Evolutionary conservation across 2,113 vertebrate genomes (phyloP).

Genomic region (Oxygymnocypris stewartii): DNA sequence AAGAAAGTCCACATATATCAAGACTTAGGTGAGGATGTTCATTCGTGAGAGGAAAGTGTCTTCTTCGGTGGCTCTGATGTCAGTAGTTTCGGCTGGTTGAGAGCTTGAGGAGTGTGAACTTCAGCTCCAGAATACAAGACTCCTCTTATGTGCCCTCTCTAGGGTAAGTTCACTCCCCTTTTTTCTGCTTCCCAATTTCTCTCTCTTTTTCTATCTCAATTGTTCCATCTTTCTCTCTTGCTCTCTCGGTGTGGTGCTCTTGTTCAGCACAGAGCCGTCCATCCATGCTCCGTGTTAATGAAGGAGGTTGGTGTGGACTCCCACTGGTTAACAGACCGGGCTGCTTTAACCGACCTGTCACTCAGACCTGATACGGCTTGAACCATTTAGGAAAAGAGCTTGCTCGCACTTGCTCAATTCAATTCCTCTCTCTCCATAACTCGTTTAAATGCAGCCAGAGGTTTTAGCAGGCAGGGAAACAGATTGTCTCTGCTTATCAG

Average conservation of each 20-base stretch:
- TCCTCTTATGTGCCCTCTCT: conserved; percentile 9
- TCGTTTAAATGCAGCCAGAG: conserved; percentile 48
- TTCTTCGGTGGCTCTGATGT: conserved; percentile 21
- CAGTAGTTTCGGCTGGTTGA: conserved; percentile 43
- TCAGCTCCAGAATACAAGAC: not conserved
- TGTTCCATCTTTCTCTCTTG: conserved; percentile 8
- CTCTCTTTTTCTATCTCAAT: conserved; percentile 4
- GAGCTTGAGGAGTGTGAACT: conserved; percentile 36
- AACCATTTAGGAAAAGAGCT: conserved; percentile 35
- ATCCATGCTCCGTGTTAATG: conserved; percentile 48
- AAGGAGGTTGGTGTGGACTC: conserved; percentile 46
- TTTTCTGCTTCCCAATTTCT: conserved; percentile 18
- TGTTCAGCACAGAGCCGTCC: conserved; percentile 28
- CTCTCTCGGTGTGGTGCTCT: conserved; percentile 35
- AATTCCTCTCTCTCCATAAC: conserved; percentile 13
- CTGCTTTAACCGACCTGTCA: conserved; percentile 50
- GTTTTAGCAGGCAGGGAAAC: conserved; percentile 36
- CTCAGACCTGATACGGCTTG: conserved; percentile 32
- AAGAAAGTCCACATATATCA: not conserved
- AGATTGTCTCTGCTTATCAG: conserved; percentile 49
- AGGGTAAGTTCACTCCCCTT: not conserved
- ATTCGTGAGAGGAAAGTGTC: not conserved
- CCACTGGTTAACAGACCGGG: conserved; percentile 40
- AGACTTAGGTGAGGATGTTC: not conserved
- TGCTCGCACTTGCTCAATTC: not conserved